phyloP scores from a whole-genome alignment of 2,888 invertebrate species.

The Pseudanteris insignis region DNA sequence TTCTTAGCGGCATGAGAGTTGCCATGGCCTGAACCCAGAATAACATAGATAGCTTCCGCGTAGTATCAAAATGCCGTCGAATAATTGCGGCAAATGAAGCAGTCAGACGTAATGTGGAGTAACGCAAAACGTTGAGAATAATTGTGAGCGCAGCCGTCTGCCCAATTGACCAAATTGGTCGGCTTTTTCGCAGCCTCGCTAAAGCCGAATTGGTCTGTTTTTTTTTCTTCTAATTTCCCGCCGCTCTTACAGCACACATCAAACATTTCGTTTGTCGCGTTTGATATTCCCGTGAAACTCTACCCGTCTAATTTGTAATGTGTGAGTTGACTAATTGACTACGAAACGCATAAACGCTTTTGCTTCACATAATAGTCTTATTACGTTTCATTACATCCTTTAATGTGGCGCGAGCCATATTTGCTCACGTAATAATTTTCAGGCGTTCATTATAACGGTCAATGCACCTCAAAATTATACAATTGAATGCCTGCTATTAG shows the following conservation, averaged over 20 bases:
- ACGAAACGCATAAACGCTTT: constrained; percentile 21
- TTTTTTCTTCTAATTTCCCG: too few species aligned
- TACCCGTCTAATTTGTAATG: constrained; percentile 34
- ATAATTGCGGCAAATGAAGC: constrained; percentile 2
- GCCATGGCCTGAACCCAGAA: too few species aligned
- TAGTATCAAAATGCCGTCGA: background rate
- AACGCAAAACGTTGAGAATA: constrained; percentile 51
- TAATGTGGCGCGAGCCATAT: constrained; percentile 10
- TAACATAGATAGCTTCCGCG: too few species aligned
- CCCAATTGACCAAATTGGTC: constrained; percentile 53
- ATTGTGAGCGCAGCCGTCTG: constrained; percentile 52
- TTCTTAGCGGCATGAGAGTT: too few species aligned
- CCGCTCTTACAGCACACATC: too few species aligned
- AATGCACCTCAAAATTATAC: too few species aligned
- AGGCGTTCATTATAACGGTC: too few species aligned
- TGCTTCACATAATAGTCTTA: constrained; percentile 19
- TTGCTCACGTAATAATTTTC: constrained; percentile 24
- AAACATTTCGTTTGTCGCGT: constrained; percentile 5
- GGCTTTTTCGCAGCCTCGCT: constrained; percentile 33
- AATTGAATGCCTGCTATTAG: too few species aligned
- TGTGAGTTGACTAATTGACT: constrained; percentile 39
- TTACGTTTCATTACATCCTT: constrained; percentile 44
- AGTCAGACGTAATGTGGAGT: constrained; percentile 41
- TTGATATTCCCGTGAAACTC: constrained; percentile 33
- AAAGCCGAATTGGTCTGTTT: constrained; percentile 8